Conservation (phyloP, 2,113 vertebrate genomes). For the Albula goreensis region DNA sequence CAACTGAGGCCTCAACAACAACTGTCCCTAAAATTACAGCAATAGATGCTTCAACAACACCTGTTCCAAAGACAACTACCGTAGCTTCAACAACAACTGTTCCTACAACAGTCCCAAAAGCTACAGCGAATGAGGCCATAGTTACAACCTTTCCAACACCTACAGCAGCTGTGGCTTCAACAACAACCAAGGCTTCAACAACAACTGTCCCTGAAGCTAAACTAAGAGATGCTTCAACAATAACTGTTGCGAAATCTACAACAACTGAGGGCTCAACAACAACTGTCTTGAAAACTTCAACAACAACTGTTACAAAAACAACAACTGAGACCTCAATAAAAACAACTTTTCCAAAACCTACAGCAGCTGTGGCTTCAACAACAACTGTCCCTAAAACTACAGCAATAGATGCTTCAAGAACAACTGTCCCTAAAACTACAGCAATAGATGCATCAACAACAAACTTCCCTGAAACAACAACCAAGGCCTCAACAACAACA, state of each 20-base stretch:
- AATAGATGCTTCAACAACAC: background rate
- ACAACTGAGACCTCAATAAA: background rate
- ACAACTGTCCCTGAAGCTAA: background rate
- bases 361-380: background rate
- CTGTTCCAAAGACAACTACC: no score
- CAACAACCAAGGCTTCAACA: background rate
- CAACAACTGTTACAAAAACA: background rate
- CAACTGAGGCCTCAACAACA: background rate
- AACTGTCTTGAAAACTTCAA: no score
- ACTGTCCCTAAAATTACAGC: background rate
- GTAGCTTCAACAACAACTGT: background rate
- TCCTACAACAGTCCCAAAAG: background rate
- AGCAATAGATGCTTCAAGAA: background rate
- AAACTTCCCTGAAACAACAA: background rate
- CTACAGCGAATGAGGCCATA: background rate
- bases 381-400: background rate
- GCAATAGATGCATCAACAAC: background rate
- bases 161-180: background rate
- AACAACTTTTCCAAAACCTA: background rate
- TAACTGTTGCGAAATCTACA: background rate
- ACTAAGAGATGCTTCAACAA: background rate
- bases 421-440: background rate
- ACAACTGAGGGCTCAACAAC: background rate
- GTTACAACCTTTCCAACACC: background rate
- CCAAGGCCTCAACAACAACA: slow-evolving; percentile 3